phyloP scores from a whole-genome alignment of 2,888 invertebrate species.

The Mellilla xanthometata region DNA sequence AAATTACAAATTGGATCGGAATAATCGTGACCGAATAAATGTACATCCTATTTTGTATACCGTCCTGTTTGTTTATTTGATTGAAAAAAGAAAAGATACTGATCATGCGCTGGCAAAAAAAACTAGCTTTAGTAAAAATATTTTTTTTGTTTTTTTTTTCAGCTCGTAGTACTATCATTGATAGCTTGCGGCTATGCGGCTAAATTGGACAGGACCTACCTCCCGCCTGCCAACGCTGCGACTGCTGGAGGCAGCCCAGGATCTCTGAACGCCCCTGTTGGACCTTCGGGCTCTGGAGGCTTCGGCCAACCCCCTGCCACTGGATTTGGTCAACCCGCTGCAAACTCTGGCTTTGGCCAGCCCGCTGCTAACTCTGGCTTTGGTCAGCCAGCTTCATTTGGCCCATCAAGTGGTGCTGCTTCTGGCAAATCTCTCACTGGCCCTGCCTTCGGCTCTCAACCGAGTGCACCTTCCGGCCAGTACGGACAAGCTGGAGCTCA shows the following conservation, averaged over 20 bases:
- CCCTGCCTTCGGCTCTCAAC: slow-evolving; percentile 22
- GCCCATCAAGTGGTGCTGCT: slow-evolving; percentile 5
- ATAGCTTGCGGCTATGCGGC: slow-evolving; percentile 69
- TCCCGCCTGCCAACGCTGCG: slow-evolving; percentile 67
- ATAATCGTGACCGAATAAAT: slow-evolving; percentile 1
- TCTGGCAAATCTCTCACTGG: slow-evolving; percentile 19
- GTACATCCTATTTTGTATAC: not conserved
- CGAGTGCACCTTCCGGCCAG: slow-evolving; percentile 30
- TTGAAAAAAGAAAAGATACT: too few relatives aligned
- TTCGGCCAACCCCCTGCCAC: slow-evolving; percentile 25
- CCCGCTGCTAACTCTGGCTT: slow-evolving; percentile 27
- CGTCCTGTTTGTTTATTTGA: not conserved
- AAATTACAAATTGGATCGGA: not conserved
- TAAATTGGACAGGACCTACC: slow-evolving; percentile 70
- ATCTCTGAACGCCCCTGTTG: slow-evolving; percentile 56
- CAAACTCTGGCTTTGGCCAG: slow-evolving; percentile 30
- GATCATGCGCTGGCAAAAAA: too few relatives aligned
- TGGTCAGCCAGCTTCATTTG: slow-evolving; percentile 21
- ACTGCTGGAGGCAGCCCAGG: slow-evolving; percentile 72
- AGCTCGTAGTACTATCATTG: slow-evolving; percentile 66
- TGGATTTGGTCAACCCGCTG: slow-evolving; percentile 17
- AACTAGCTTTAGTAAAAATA: too few relatives aligned
- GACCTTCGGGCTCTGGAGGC: slow-evolving; percentile 29
- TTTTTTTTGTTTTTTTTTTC: slow-evolving; percentile 42
- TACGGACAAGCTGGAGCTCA: slow-evolving; percentile 31